Conservation (phyloP, 2,888 invertebrate species). For the Ophion ventricosus region DNA sequence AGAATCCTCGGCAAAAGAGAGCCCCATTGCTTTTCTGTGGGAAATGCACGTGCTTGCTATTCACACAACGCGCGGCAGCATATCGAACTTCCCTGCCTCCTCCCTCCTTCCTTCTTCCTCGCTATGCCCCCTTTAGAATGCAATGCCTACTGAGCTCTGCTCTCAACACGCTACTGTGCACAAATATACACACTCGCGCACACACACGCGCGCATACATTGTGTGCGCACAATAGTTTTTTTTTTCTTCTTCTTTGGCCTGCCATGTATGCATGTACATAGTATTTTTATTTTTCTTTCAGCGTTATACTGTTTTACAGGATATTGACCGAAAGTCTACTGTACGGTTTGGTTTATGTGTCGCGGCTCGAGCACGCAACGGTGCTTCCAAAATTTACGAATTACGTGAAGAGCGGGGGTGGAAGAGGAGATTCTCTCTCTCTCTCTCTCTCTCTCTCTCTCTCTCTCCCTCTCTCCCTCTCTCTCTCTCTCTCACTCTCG, state of each 20-base stretch:
- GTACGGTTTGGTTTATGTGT: too few relatives aligned
- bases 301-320: background rate
- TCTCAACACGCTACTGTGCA: conserved; percentile 50
- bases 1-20: conserved; percentile 68
- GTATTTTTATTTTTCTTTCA: conserved; percentile 1
- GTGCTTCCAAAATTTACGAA: conserved; percentile 9
- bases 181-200: conserved; percentile 22
- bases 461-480: background rate
- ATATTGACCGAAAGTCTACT: background rate
- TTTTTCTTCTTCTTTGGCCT: background rate
- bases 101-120: background rate
- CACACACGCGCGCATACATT: conserved; percentile 12
- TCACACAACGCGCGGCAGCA: conserved; percentile 73
- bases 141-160: conserved; percentile 34
- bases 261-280: background rate
- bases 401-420: background rate
- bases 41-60: conserved; percentile 82
- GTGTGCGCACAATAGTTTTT: conserved; percentile 21
- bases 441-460: background rate
- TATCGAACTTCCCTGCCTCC: conserved; percentile 37
- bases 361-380: too few relatives aligned
- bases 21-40: conserved; percentile 82
- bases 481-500: background rate
- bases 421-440: background rate
- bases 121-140: conserved; percentile 29